Conservation (phyloP, 2,113 vertebrate genomes). For the Sinocyclocheilus anshuiensis region DNA sequence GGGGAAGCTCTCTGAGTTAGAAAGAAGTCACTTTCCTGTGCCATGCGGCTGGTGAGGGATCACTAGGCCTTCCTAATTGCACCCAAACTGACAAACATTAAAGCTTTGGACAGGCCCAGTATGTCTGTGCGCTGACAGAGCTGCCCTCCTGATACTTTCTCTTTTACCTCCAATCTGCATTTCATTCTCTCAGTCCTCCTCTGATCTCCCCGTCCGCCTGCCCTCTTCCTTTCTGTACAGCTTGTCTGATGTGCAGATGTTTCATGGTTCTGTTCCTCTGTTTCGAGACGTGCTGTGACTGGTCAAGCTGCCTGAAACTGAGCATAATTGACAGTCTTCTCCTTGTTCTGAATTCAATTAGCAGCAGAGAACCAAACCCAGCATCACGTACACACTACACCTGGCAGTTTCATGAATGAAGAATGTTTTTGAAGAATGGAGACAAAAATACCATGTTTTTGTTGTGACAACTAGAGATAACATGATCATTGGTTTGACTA, state of each 20-base stretch:
- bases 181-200: background rate
- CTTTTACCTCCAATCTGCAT: background rate
- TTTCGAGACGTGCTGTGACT: constrained; percentile 28
- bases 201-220: background rate
- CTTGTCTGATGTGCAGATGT: constrained; percentile 40
- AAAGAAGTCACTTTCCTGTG: background rate
- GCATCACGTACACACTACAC: constrained; percentile 12
- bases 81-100: constrained; percentile 23
- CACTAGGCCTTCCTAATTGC: background rate
- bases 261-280: constrained; percentile 26
- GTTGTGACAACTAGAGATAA: background rate
- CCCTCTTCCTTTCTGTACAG: constrained; percentile 1
- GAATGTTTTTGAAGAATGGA: background rate
- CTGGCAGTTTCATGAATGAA: constrained; percentile 8
- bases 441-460: background rate
- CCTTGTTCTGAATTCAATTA: constrained; percentile 43
- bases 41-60: background rate
- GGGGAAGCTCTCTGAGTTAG: background rate
- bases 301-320: constrained; percentile 42
- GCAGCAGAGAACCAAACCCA: constrained; percentile 10
- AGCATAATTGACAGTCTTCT: constrained; percentile 50
- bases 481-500: background rate
- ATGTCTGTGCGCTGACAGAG: background rate
- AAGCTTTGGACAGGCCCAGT: background rate
- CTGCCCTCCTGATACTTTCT: background rate